Conservation (phyloP, 2,797 vertebrate species). For the Lerista edwardsae region DNA sequence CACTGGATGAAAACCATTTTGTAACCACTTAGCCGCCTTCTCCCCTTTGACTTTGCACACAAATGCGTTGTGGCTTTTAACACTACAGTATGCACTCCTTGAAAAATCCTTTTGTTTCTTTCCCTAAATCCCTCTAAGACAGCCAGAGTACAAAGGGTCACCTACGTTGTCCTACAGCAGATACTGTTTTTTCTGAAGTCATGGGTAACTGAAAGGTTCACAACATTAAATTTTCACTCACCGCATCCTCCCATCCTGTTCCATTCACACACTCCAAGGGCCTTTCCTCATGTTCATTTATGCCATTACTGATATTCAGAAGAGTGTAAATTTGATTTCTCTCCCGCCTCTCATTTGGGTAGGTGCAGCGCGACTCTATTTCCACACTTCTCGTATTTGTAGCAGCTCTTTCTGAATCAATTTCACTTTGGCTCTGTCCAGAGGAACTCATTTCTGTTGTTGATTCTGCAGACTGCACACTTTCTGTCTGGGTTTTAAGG, state of each 20-base stretch:
- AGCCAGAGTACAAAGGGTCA: too few species aligned
- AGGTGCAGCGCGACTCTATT: constrained; percentile 19
- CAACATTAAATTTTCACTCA: constrained; percentile 73
- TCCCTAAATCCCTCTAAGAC: too few species aligned
- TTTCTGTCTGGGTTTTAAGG: constrained; percentile 40
- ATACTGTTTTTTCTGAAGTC: too few species aligned
- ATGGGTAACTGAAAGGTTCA: background rate
- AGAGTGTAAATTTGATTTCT: constrained; percentile 75
- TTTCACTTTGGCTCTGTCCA: constrained; percentile 46
- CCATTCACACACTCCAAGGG: constrained; percentile 64
- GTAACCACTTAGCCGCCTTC: too few species aligned
- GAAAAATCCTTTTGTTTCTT: too few species aligned
- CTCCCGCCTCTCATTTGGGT: constrained; percentile 61
- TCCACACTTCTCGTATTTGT: constrained; percentile 49
- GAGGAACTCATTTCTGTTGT: constrained; percentile 56
- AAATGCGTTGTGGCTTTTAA: too few species aligned
- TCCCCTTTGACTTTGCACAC: too few species aligned
- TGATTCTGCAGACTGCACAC: constrained; percentile 35
- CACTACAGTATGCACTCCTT: too few species aligned
- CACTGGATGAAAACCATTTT: too few species aligned
- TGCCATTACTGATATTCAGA: constrained; percentile 80
- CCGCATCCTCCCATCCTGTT: constrained; percentile 85
- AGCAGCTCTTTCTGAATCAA: constrained; percentile 20
- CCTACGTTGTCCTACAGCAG: too few species aligned
- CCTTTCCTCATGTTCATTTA: constrained; percentile 69